phyloP scores from a whole-genome alignment of 2,113 vertebrate genomes.

The Marmota monax region DNA sequence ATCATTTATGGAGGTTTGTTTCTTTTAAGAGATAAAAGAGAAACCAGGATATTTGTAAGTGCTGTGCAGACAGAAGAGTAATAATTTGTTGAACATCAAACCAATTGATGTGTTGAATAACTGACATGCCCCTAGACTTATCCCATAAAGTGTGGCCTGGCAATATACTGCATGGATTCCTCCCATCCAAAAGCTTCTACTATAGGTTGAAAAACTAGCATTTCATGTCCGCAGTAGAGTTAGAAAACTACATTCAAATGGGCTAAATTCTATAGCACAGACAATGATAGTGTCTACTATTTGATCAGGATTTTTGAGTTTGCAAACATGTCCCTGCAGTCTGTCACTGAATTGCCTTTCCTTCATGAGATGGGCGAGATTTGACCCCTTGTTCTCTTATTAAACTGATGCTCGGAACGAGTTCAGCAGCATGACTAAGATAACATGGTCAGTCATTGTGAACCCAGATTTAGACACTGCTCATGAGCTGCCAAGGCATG shows the following conservation, averaged over 20 bases:
- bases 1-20: not conserved
- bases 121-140: not conserved
- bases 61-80: not conserved
- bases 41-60: not conserved
- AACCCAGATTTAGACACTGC: conserved; percentile 9
- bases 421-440: not conserved
- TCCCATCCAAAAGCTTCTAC: not conserved
- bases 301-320: not conserved
- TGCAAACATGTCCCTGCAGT: not conserved
- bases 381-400: not conserved
- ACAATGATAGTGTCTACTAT: not conserved
- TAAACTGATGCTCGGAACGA: not conserved
- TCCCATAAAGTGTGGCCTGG: not conserved
- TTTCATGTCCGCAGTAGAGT: not conserved
- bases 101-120: not conserved
- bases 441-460: not conserved
- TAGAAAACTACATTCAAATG: not conserved
- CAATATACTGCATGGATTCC: not conserved
- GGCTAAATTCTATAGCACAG: not conserved
- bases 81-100: not conserved
- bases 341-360: not conserved
- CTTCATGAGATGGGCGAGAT: not conserved
- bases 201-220: not conserved
- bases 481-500: not conserved
- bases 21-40: not conserved